Percentiles rank a stretch among this genome's conserved stretches.
Conservation (phyloP, 1,140 invertebrate genomes). For the Temnothorax curvispinosus region DNA sequence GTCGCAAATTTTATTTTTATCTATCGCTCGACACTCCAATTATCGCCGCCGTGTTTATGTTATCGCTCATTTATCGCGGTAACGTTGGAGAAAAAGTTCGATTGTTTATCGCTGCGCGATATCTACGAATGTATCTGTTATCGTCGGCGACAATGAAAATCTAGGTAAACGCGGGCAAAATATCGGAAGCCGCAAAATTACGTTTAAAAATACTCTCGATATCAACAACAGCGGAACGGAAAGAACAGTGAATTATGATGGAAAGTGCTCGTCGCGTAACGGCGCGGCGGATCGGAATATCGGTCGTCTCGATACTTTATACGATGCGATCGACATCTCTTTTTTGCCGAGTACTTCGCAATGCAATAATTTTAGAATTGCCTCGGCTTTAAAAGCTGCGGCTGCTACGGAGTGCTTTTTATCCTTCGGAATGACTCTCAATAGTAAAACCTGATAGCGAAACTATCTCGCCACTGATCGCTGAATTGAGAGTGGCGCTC, state of each 20-base stretch:
- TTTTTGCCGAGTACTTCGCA: background rate
- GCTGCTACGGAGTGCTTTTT: background rate
- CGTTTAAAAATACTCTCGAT: background rate
- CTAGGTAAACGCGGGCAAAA: background rate
- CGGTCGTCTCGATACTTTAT: background rate
- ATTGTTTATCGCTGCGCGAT: background rate
- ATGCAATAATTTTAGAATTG: slow-evolving; percentile 18
- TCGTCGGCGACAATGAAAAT: background rate
- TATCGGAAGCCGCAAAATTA: background rate
- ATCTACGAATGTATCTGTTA: background rate
- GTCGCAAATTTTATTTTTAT: background rate
- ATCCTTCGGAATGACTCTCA: background rate
- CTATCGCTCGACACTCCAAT: background rate
- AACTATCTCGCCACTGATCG: background rate
- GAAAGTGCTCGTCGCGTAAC: slow-evolving; percentile 23
- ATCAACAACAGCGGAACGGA: background rate
- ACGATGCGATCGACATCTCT: slow-evolving; percentile 11
- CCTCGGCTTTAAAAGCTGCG: background rate
- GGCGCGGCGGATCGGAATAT: background rate
- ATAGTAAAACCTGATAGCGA: slow-evolving; percentile 29
- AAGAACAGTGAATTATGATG: background rate
- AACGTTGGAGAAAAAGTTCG: background rate
- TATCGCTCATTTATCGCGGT: slow-evolving; percentile 12
- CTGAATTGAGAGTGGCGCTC: slow-evolving; percentile 2
- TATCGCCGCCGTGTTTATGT: background rate